phyloP scores from a whole-genome alignment of 2,797 vertebrate species.

The Sarcophilus harrisii region DNA sequence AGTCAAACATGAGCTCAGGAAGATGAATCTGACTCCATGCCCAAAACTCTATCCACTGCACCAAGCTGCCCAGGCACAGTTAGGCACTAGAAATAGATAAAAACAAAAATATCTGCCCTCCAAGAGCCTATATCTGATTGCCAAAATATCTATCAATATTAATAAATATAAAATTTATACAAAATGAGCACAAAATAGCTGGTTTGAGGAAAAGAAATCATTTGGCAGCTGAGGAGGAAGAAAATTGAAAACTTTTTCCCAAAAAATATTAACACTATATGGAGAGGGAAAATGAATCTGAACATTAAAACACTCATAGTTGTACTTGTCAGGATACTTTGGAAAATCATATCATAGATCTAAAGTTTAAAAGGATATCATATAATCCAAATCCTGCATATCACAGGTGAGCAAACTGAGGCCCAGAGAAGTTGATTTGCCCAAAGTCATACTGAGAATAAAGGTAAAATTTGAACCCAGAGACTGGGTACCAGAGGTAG shows the following conservation, averaged over 20 bases:
- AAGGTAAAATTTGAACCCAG: neutral
- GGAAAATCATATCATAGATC: neutral
- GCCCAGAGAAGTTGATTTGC: neutral
- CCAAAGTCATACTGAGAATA: neutral
- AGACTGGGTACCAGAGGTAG: neutral
- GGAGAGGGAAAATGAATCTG: neutral
- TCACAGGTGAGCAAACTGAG: neutral
- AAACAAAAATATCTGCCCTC: neutral
- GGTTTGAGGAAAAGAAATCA: neutral
- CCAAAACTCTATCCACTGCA: neutral
- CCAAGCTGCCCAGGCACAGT: neutral
- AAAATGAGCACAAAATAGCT: neutral
- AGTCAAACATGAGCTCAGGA: neutral
- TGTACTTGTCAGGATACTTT: neutral
- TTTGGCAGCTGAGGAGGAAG: neutral
- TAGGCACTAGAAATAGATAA: neutral
- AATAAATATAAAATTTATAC: neutral
- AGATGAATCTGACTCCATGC: neutral
- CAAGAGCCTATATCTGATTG: neutral
- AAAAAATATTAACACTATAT: neutral
- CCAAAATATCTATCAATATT: neutral
- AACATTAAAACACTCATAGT: neutral
- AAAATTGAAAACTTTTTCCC: neutral
- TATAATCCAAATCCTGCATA: neutral
- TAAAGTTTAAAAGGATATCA: neutral